phyloP scores from a whole-genome alignment of 2,888 invertebrate species.

The Syrista parreyssii region DNA sequence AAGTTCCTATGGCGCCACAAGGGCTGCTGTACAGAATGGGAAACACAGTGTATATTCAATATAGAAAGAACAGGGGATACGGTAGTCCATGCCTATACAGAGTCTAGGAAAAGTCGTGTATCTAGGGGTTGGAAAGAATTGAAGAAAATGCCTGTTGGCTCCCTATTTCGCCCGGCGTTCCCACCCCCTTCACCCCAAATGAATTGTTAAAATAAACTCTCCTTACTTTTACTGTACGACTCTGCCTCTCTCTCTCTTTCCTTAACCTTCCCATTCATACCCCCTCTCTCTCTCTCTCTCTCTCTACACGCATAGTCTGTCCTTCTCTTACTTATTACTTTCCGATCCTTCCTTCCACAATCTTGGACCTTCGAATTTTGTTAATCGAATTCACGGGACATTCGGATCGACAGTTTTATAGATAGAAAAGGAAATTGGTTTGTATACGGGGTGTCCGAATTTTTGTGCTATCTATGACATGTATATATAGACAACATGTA shows the following conservation, averaged over 20 bases:
- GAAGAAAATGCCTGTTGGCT: constrained; percentile 3
- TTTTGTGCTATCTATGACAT: too few relatives aligned
- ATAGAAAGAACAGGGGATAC: too few relatives aligned
- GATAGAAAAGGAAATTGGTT: too few relatives aligned
- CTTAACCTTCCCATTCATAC: too few relatives aligned
- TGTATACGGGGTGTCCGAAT: too few relatives aligned
- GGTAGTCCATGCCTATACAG: too few relatives aligned
- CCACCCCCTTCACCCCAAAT: not conserved
- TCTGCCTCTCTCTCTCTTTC: not conserved
- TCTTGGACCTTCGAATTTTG: not conserved
- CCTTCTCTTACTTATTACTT: too few relatives aligned
- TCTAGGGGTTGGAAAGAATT: not conserved
- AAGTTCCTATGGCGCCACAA: constrained; percentile 22
- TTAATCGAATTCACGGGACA: not conserved
- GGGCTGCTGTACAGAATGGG: constrained; percentile 9
- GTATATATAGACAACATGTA: not conserved
- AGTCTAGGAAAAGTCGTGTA: not conserved
- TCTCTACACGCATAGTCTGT: not conserved
- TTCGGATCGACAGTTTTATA: too few relatives aligned
- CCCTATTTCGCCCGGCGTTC: not conserved
- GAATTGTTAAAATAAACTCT: too few relatives aligned
- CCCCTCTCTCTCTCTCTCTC: not conserved
- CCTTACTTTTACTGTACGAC: too few relatives aligned
- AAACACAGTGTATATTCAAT: too few relatives aligned
- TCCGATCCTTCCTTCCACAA: not conserved